phyloP scores from a whole-genome alignment of 2,888 invertebrate genomes.

The Yponomeuta malinellus region DNA sequence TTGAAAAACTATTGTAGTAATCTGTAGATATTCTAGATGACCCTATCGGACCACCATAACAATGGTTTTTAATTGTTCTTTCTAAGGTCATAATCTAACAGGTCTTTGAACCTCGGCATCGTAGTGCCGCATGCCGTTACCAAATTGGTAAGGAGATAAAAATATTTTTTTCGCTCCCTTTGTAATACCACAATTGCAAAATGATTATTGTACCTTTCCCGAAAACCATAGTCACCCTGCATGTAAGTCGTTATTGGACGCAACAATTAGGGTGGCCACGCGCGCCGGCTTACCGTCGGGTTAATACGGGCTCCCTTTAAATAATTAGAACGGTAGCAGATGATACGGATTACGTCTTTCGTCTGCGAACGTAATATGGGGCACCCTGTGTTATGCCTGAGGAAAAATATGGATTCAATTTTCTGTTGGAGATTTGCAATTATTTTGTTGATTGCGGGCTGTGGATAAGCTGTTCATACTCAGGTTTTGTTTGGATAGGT shows the following conservation, averaged over 20 bases:
- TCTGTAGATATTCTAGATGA: too few species aligned
- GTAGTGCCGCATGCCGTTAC: too few species aligned
- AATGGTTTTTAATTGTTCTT: too few species aligned
- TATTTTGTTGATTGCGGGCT: not conserved
- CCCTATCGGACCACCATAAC: too few species aligned
- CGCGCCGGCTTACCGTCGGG: conserved; percentile 54
- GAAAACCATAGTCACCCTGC: conserved; percentile 37
- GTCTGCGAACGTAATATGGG: conserved; percentile 18
- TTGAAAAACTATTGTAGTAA: too few species aligned
- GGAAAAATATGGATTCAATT: conserved; percentile 5
- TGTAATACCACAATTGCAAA: not conserved
- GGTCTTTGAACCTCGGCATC: too few species aligned
- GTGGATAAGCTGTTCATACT: not conserved
- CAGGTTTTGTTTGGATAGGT: not conserved
- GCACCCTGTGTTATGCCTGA: not conserved
- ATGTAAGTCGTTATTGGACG: conserved; percentile 53
- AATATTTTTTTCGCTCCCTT: not conserved
- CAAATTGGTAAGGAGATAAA: too few species aligned
- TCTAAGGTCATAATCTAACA: too few species aligned
- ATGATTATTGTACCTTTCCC: not conserved
- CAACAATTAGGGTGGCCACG: conserved; percentile 70
- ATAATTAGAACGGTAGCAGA: conserved; percentile 73
- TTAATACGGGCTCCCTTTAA: conserved; percentile 56
- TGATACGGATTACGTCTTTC: conserved; percentile 63
- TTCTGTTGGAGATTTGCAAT: conserved; percentile 5